Evolutionary conservation across 2,888 invertebrate genomes (phyloP).

Genomic region (Thymelicus acteon): DNA sequence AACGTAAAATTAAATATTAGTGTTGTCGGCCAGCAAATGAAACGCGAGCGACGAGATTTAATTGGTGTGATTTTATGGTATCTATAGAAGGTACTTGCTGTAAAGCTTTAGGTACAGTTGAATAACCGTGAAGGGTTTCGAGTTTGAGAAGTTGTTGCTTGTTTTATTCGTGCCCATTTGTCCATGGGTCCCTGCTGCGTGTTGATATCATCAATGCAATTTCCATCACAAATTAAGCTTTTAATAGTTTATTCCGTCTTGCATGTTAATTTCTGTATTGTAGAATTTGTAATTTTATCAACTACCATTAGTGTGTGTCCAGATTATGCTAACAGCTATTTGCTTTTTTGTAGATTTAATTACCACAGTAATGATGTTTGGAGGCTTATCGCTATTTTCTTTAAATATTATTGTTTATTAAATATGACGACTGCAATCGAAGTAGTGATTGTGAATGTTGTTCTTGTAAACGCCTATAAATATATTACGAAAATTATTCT

Average conservation of each 20-base stretch:
- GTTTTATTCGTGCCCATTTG: constrained; percentile 19
- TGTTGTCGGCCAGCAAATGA: constrained; percentile 23
- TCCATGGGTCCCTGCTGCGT: constrained; percentile 11
- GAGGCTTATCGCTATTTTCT: constrained; percentile 15
- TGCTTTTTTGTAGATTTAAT: constrained; percentile 26
- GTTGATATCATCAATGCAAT: constrained; percentile 10
- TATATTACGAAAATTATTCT: neutral
- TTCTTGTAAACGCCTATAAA: neutral
- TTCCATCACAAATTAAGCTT: constrained; percentile 28
- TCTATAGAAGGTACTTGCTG: constrained; percentile 18
- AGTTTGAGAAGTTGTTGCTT: constrained; percentile 19
- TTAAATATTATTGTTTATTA: neutral
- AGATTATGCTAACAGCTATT: constrained; percentile 17
- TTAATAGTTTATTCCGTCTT: constrained; percentile 14
- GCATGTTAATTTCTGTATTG: constrained; percentile 20
- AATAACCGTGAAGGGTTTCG: constrained; percentile 16
- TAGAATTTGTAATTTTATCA: constrained; percentile 21
- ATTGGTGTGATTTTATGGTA: constrained; percentile 28
- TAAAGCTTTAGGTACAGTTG: constrained; percentile 13
- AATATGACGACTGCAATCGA: constrained; percentile 2
- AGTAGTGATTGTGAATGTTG: constrained; percentile 8
- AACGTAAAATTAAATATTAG: constrained; percentile 6
- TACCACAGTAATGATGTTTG: constrained; percentile 11
- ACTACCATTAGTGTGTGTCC: constrained; percentile 9
- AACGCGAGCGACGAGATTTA: constrained; percentile 26